A percentile compares a stretch with the other conserved stretches of the same genome.
Conservation (phyloP, 2,888 invertebrate genomes). For the Ganaspis brasiliensis region DNA sequence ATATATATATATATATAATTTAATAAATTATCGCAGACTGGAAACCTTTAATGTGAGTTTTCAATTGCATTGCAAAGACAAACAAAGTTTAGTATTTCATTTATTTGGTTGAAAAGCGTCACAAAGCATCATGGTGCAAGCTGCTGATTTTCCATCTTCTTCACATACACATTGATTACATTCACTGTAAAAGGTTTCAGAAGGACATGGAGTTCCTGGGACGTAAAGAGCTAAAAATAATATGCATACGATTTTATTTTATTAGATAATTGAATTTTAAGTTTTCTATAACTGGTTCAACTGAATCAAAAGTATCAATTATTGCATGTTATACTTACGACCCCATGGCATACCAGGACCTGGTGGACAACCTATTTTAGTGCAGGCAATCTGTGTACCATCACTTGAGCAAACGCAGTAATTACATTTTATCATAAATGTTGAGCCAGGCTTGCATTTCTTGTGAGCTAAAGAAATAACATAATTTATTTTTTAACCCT, state of each 20-base stretch:
- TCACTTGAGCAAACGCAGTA: conserved; percentile 81
- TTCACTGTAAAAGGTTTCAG: conserved; percentile 81
- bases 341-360: conserved; percentile 25
- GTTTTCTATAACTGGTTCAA: too few relatives aligned
- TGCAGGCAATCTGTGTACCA: conserved; percentile 69
- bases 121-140: conserved; percentile 79
- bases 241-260: not conserved
- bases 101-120: not conserved
- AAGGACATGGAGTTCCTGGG: conserved; percentile 70
- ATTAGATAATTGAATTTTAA: too few relatives aligned
- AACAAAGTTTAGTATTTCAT: not conserved
- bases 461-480: not conserved
- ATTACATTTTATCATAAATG: conserved; percentile 81
- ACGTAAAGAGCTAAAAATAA: conserved; percentile 25
- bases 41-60: too few relatives aligned
- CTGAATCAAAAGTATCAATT: too few relatives aligned
- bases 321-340: too few relatives aligned
- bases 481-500: not conserved
- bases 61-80: too few relatives aligned
- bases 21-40: too few relatives aligned
- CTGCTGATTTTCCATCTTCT: conserved; percentile 80
- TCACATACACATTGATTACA: conserved; percentile 83
- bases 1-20: too few relatives aligned
- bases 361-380: conserved; percentile 57
- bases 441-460: conserved; percentile 32